Conservation (phyloP, 1,140 invertebrate species). For the Sminthurides bifidus region DNA sequence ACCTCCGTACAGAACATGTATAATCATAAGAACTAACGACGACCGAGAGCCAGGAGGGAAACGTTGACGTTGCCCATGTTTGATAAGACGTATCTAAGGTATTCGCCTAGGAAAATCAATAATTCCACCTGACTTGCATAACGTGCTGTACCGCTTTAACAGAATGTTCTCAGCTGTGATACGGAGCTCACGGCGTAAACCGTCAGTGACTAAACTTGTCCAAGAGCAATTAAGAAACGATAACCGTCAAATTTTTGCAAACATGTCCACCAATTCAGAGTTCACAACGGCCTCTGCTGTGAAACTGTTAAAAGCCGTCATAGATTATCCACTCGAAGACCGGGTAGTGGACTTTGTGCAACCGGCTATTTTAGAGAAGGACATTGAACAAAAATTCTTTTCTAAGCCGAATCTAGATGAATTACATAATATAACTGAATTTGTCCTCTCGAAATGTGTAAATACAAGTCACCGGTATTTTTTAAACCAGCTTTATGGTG, state of each 20-base stretch:
- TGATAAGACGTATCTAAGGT: too few relatives aligned
- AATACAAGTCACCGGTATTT: slow-evolving; percentile 59
- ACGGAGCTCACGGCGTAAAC: not conserved
- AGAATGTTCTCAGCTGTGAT: not conserved
- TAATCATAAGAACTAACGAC: too few relatives aligned
- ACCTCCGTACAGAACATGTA: too few relatives aligned
- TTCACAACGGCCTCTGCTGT: not conserved
- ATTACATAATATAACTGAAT: slow-evolving; percentile 11
- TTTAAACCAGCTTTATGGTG: slow-evolving; percentile 65
- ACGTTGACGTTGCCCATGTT: too few relatives aligned
- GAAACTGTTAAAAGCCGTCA: slow-evolving; percentile 9
- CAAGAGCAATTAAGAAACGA: too few relatives aligned
- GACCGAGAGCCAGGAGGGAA: too few relatives aligned
- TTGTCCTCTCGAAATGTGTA: slow-evolving; percentile 53
- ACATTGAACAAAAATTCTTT: slow-evolving; percentile 13
- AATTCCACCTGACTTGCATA: too few relatives aligned
- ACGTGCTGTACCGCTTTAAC: too few relatives aligned
- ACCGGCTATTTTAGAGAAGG: slow-evolving; percentile 17
- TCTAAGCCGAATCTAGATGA: not conserved
- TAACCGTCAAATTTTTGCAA: not conserved
- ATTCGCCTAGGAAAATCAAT: too few relatives aligned
- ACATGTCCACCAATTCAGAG: not conserved
- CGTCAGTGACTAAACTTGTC: not conserved
- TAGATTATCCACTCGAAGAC: slow-evolving; percentile 1
- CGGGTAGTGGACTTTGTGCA: slow-evolving; percentile 19